Conservation (phyloP, 2,797 vertebrate genomes). For the Argentina silus region DNA sequence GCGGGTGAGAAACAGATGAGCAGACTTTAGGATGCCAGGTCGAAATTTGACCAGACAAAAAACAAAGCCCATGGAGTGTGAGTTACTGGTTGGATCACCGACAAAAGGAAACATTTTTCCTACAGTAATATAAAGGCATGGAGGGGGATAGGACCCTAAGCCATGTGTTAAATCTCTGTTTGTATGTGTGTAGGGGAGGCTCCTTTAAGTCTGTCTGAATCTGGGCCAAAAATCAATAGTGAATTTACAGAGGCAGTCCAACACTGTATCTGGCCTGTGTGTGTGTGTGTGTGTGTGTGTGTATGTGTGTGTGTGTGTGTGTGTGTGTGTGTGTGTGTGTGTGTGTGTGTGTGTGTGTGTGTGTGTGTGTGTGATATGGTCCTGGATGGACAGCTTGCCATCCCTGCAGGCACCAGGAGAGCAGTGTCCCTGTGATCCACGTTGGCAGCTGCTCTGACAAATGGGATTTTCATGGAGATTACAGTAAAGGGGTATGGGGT, state of each 20-base stretch:
- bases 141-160: slow-evolving; percentile 52
- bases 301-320: slow-evolving; percentile 1
- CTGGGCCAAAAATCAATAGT: neutral
- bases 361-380: slow-evolving; percentile 21
- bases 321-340: slow-evolving; percentile 35
- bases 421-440: slow-evolving; percentile 72
- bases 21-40: slow-evolving; percentile 39
- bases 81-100: slow-evolving; percentile 45
- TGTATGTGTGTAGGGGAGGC: neutral
- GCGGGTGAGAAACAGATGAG: too few relatives aligned
- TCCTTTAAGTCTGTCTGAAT: neutral
- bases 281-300: slow-evolving; percentile 11
- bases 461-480: slow-evolving; percentile 83
- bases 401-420: slow-evolving; percentile 74
- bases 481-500: slow-evolving; percentile 42
- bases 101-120: too few relatives aligned
- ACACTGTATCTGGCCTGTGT: neutral
- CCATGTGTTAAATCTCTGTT: slow-evolving; percentile 17
- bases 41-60: slow-evolving; percentile 55
- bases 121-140: slow-evolving; percentile 19
- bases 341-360: slow-evolving; percentile 23
- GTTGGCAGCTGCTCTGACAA: slow-evolving; percentile 82
- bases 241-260: neutral
- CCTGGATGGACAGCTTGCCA: slow-evolving; percentile 80
- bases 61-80: slow-evolving; percentile 56